Conservation (phyloP, 2,888 invertebrate genomes). For the Lochmaea crataegi region DNA sequence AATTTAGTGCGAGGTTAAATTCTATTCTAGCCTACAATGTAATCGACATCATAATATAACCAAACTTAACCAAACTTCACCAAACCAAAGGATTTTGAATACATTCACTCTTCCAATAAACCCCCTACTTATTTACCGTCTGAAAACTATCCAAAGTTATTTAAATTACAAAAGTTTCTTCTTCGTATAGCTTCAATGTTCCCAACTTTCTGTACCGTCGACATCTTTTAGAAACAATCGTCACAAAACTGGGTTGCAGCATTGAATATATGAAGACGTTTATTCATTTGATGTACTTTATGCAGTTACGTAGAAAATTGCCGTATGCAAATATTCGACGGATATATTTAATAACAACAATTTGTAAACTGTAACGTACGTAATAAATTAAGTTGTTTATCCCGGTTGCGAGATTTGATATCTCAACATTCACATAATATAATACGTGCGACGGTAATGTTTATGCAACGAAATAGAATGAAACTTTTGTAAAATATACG, state of each 20-base stretch:
- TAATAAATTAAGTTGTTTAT: too few species aligned
- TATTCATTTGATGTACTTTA: background rate
- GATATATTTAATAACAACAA: too few species aligned
- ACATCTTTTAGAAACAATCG: slow-evolving; percentile 1
- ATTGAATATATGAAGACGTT: background rate
- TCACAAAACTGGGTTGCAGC: slow-evolving; percentile 3
- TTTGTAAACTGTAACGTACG: too few species aligned
- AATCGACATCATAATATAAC: background rate
- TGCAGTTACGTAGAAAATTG: too few species aligned
- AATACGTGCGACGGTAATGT: too few species aligned
- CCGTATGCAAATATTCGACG: too few species aligned
- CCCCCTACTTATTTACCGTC: slow-evolving; percentile 18
- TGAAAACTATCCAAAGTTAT: slow-evolving; percentile 26
- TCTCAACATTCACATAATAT: too few species aligned
- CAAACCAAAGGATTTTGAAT: background rate
- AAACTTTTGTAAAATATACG: too few species aligned
- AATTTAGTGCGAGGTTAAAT: too few species aligned
- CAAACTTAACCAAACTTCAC: background rate
- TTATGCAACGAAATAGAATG: too few species aligned
- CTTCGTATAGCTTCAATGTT: slow-evolving; percentile 27
- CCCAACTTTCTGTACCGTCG: slow-evolving; percentile 12
- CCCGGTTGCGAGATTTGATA: too few species aligned
- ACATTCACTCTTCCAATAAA: slow-evolving; percentile 18
- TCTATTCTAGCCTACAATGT: too few species aligned
- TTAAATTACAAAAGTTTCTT: slow-evolving; percentile 29